Evolutionary conservation across 2,113 vertebrate species (phyloP).

Genomic region (Sula dactylatra): DNA sequence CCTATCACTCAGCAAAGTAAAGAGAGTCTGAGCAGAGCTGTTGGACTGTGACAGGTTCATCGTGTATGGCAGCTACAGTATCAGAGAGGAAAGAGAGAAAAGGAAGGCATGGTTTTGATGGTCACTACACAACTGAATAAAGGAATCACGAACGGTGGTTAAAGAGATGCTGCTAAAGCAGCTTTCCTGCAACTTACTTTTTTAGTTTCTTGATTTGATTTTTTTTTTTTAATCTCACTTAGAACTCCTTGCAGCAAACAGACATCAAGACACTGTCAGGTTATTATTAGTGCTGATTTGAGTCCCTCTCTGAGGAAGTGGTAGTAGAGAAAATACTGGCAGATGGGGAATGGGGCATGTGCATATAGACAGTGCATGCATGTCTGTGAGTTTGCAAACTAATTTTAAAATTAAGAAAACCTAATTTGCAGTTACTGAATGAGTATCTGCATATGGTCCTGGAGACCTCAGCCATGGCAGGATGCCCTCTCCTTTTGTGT

Average conservation of each 20-base stretch:
- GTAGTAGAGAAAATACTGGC: background rate
- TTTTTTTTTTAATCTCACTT: background rate
- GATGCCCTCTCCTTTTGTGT: background rate
- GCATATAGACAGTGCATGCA: rapidly evolving
- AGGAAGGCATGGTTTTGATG: background rate
- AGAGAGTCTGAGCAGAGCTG: background rate
- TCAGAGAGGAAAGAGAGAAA: background rate
- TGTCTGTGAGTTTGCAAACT: background rate
- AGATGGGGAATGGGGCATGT: background rate
- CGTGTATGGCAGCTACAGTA: background rate
- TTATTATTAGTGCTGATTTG: background rate
- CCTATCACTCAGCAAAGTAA: background rate
- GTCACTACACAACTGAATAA: background rate
- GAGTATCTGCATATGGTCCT: background rate
- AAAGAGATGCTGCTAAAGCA: background rate
- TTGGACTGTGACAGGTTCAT: background rate
- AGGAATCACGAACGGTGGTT: background rate
- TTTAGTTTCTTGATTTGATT: background rate
- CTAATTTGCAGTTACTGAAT: background rate
- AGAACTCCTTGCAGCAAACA: background rate
- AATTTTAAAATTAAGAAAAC: background rate
- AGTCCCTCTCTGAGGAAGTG: background rate
- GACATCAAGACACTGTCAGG: background rate
- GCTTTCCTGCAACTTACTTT: background rate
- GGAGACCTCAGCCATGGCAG: background rate